Conservation (phyloP, 2,888 invertebrate species). For the Gnatocerus cornutus region DNA sequence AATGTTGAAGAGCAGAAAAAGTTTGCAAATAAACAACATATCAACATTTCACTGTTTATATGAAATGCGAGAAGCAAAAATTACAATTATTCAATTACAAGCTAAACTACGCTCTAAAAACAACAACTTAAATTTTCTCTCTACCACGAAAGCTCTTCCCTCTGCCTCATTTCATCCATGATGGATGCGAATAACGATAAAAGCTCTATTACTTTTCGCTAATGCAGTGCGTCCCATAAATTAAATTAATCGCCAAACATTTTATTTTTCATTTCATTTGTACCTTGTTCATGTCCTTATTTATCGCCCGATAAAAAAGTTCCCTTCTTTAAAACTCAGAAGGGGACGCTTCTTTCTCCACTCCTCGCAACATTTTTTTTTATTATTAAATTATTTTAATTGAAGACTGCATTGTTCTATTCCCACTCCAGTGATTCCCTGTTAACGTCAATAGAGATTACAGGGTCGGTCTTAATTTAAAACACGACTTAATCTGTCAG, state of each 20-base stretch:
- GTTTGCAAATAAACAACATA: too few species aligned
- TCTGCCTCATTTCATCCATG: conserved; percentile 38
- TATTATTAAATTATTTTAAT: conserved; percentile 65
- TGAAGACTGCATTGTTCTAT: conserved; percentile 58
- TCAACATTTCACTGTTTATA: too few species aligned
- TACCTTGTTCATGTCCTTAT: conserved; percentile 62
- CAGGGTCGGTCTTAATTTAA: conserved; percentile 52
- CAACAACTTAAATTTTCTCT: not conserved
- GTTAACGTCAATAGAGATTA: conserved; percentile 58
- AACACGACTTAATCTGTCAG: conserved; percentile 52
- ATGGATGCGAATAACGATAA: conserved; percentile 55
- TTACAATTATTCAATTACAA: too few species aligned
- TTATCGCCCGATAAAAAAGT: conserved; percentile 57
- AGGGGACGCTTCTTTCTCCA: conserved; percentile 41
- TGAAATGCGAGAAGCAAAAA: too few species aligned
- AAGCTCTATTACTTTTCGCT: conserved; percentile 57
- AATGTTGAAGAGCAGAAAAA: too few species aligned
- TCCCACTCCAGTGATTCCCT: conserved; percentile 58
- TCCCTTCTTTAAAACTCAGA: conserved; percentile 59
- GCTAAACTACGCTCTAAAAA: not conserved
- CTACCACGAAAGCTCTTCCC: not conserved
- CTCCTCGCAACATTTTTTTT: conserved; percentile 55
- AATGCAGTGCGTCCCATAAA: conserved; percentile 61
- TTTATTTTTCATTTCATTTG: conserved; percentile 64
- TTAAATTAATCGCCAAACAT: conserved; percentile 62